phyloP scores from a whole-genome alignment of 2,888 invertebrate genomes.

The Lissocephala sabroskyi region DNA sequence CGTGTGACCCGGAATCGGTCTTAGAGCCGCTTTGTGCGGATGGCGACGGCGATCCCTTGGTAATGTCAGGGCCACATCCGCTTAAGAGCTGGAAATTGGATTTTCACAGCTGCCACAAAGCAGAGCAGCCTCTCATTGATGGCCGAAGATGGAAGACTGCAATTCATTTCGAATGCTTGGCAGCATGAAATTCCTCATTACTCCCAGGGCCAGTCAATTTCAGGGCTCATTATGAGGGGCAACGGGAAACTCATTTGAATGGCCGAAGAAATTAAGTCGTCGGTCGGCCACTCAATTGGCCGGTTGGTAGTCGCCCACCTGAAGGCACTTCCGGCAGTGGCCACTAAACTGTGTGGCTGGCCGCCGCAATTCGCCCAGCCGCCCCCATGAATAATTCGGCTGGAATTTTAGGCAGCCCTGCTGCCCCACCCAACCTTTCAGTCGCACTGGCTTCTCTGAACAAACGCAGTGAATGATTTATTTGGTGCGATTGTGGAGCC shows the following conservation, averaged over 20 bases:
- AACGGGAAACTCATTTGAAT: constrained; percentile 13
- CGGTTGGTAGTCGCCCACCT: no score
- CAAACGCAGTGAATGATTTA: constrained; percentile 61
- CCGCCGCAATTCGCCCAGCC: constrained; percentile 13
- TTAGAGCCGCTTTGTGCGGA: constrained; percentile 15
- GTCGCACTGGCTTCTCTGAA: constrained; percentile 40
- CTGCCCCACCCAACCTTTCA: no score
- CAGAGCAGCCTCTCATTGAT: constrained; percentile 6
- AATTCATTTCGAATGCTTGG: constrained; percentile 12
- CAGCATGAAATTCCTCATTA: constrained; percentile 24
- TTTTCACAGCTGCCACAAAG: constrained; percentile 58
- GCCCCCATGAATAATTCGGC: constrained; percentile 46
- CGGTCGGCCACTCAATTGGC: no score
- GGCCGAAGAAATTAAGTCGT: neutral
- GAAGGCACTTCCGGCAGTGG: constrained; percentile 34
- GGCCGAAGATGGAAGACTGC: neutral
- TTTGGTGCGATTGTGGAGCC: constrained; percentile 55
- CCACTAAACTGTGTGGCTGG: constrained; percentile 62
- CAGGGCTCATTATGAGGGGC: constrained; percentile 47
- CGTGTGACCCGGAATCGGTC: constrained; percentile 27
- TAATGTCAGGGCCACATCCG: constrained; percentile 46
- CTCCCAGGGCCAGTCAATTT: constrained; percentile 31
- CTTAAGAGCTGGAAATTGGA: constrained; percentile 54
- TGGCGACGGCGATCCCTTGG: no score
- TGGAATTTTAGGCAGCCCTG: constrained; percentile 1